These are phyloP conservation scores for Chrysolina haemoptera DNA, from an alignment of 2,888 invertebrate species.

Conservation along the genomic window DNA sequence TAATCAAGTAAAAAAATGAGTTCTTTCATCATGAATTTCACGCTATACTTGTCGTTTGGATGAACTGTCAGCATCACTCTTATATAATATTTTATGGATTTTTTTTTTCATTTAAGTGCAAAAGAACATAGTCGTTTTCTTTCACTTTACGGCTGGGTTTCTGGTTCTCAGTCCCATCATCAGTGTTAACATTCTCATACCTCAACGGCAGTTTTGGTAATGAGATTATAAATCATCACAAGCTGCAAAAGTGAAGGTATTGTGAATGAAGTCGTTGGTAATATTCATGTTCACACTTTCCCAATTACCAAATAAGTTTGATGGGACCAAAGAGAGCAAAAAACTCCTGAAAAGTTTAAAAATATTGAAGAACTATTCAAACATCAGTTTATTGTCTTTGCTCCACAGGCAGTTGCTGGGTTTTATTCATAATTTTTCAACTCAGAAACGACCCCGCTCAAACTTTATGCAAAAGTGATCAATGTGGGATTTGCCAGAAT, in stretches of 20 bases:
- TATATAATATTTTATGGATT: conserved; percentile 20
- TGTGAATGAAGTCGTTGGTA: too few relatives aligned
- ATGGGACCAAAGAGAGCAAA: too few relatives aligned
- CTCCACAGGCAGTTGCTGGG: too few relatives aligned
- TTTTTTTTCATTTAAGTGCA: conserved; percentile 18
- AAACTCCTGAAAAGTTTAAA: too few relatives aligned
- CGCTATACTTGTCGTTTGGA: conserved; percentile 17
- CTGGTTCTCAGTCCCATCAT: not conserved
- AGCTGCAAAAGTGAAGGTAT: not conserved
- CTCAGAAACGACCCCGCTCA: too few relatives aligned
- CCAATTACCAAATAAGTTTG: too few relatives aligned
- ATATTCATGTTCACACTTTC: too few relatives aligned
- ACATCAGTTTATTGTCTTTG: too few relatives aligned
- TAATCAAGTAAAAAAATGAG: conserved; percentile 22
- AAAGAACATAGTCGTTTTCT: conserved; percentile 25
- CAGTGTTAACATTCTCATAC: conserved; percentile 1
- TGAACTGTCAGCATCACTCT: conserved; percentile 2
- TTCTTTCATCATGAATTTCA: conserved; percentile 24
- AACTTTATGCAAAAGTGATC: too few relatives aligned
- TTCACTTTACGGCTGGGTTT: not conserved
- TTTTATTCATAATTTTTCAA: too few relatives aligned
- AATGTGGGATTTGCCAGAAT: too few relatives aligned
- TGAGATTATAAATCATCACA: not conserved
- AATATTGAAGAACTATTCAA: too few relatives aligned
- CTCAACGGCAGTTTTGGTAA: not conserved